Evolutionary conservation across 2,888 invertebrate species (phyloP), one percentile per base, ranked within the genome.

Genomic region (Caenorhabditis macrosperma): DNA sequence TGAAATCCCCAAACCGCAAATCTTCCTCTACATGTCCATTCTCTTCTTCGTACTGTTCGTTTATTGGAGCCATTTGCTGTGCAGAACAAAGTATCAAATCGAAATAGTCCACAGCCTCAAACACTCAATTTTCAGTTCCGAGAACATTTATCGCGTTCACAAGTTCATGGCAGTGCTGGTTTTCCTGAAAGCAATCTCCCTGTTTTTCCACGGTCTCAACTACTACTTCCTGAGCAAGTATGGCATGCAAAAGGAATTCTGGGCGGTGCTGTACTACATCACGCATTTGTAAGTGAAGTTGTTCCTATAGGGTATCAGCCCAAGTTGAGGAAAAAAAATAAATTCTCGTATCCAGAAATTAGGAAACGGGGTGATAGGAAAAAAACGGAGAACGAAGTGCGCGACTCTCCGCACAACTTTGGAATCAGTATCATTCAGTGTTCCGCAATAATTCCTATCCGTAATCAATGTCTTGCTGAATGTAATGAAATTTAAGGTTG

Each of bases 251-350:
- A 94, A 96, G 4, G 96, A 97, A 26, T 95, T 97, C 0, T 99
- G 98, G 97, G 98, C 98, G 0, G 95, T 98, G 86, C 92, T 99
- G 1, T 99, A 95, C 91, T 99, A 98, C 90, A 95, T 98, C 64
- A 96, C 96, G n/a, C 98, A 99, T 93, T 93, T 99, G 94, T 95
- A 92, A 94, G 94, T 17, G 5, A 44, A 46, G 50, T 44, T n/a
- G n/a, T n/a, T n/a, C n/a, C n/a, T n/a, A n/a, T n/a, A n/a, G n/a
- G n/a, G n/a, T n/a, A n/a, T n/a, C n/a, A n/a, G n/a, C n/a, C n/a
- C n/a, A n/a, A n/a, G n/a, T 30, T 35, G 22, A 15, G 44, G 6
- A 38, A 41, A 35, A 17, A 41, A n/a, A 17, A 22, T 61, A 44
- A 26, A 17, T 22, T 15, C n/a, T n/a, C n/a, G n/a, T n/a, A n/a